Evolutionary conservation across 2,888 invertebrate species (phyloP).

Genomic region (Lathronympha strigana): DNA sequence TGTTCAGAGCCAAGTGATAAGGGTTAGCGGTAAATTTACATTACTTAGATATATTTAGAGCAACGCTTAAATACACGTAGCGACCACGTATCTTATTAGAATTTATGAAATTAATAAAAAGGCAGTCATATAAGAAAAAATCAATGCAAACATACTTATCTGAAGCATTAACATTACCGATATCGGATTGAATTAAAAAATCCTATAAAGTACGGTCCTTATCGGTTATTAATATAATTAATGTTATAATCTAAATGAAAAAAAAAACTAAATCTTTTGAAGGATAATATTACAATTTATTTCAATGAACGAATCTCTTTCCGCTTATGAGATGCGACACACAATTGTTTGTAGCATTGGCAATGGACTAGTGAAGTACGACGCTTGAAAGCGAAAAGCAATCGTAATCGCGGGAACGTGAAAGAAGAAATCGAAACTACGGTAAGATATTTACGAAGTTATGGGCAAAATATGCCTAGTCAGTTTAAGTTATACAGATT

Average conservation of each 20-base stretch:
- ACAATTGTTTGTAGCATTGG: slow-evolving; percentile 55
- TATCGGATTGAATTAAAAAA: too few species aligned
- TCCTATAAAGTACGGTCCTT: too few species aligned
- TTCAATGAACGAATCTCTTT: neutral
- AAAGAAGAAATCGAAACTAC: slow-evolving; percentile 62
- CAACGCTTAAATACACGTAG: too few species aligned
- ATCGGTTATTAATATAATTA: too few species aligned
- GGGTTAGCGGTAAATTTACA: slow-evolving; percentile 14
- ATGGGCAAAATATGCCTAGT: neutral
- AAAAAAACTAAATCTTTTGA: neutral
- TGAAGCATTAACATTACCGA: too few species aligned
- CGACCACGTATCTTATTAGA: too few species aligned
- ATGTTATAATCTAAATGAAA: neutral
- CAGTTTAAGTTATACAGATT: too few species aligned
- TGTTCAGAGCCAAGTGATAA: slow-evolving; percentile 49
- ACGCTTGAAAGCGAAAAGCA: slow-evolving; percentile 73
- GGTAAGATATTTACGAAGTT: slow-evolving; percentile 4
- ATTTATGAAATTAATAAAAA: too few species aligned
- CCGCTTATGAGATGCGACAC: slow-evolving; percentile 51
- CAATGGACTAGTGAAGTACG: slow-evolving; percentile 61
- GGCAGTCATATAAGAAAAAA: neutral
- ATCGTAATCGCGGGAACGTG: slow-evolving; percentile 54
- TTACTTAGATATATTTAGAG: too few species aligned
- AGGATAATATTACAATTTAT: neutral
- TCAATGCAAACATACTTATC: too few species aligned